Evolutionary conservation across 2,113 vertebrate genomes (phyloP), one percentile per base, ranked within the genome.

Genomic region (Scortum barcoo): DNA sequence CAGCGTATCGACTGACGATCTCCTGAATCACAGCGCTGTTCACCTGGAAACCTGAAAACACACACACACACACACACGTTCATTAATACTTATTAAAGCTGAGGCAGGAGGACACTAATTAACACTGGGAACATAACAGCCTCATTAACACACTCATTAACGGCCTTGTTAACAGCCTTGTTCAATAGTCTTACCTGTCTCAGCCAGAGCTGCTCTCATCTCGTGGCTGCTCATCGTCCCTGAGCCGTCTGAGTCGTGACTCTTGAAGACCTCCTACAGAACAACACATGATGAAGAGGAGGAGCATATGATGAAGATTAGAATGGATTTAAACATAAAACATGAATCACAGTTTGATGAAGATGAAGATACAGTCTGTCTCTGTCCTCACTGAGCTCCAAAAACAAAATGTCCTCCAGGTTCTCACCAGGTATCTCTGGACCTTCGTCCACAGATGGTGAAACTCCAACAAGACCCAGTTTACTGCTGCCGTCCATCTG

Each of bases 11-110:
- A 1, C 4, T 0, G 3, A 95, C 86, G 0, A 97, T 88, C 79
- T 93, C 93, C 54, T 96, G 93, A 66, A 96, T 93, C 33, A 97
- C 88, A 28, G 92, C 81, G 5, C 93, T 91, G 16, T 88, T 96
- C 30, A 97, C 88, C 17, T 80, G 94, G 87, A 97, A 97, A 26
- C 97, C 97, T 97, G 81, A 24, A 62, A 3, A 67, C 61, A 63
- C 54, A 57, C 38, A 76, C 7, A 54, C 22, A 54, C 22, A 54
- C 22, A 68, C 26, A 33, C 17, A 50, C 48, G 33, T 36, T 36
- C 33, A 36, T 36, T 36, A 36, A 36, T n/a, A n/a, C n/a, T n/a
- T n/a, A n/a, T n/a, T n/a, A n/a, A n/a, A n/a, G n/a, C n/a, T n/a
- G n/a, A n/a, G n/a, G n/a, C n/a, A n/a, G n/a, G n/a, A n/a, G n/a